These are phyloP conservation scores for Bubo scandiacus DNA, from an alignment of 2,113 vertebrate species.

Conservation along the genomic window DNA sequence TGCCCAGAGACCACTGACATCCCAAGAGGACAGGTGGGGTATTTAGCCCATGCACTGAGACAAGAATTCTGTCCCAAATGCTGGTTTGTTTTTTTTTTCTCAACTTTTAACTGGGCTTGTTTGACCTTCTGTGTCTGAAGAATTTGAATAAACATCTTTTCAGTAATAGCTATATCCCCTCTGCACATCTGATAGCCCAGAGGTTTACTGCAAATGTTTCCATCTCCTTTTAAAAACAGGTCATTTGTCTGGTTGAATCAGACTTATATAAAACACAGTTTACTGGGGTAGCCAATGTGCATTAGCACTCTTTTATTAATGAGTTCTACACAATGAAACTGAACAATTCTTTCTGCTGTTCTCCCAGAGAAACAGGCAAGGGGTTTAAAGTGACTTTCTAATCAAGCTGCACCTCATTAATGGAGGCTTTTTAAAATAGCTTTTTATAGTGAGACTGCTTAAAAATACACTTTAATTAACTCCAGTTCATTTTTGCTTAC, in stretches of 20 bases:
- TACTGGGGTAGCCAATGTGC: slow-evolving; percentile 3
- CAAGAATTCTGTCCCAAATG: neutral
- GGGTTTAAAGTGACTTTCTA: slow-evolving; percentile 54
- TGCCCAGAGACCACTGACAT: neutral
- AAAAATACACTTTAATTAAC: slow-evolving; percentile 12
- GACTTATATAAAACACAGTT: slow-evolving; percentile 25
- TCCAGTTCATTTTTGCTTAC: neutral
- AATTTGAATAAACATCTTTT: slow-evolving; percentile 63
- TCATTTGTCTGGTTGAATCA: slow-evolving; percentile 56
- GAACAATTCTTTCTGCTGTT: neutral
- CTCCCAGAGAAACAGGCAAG: neutral
- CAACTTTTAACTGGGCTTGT: slow-evolving; percentile 63
- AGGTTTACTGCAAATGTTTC: slow-evolving; percentile 44
- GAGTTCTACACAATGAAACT: slow-evolving; percentile 34
- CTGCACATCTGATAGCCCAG: slow-evolving; percentile 7
- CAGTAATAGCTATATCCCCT: neutral
- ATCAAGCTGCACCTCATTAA: slow-evolving; percentile 50
- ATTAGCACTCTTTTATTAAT: slow-evolving; percentile 57
- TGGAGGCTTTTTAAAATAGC: neutral
- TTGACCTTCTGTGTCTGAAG: slow-evolving; percentile 53
- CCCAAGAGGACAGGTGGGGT: neutral
- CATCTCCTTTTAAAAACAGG: slow-evolving; percentile 57
- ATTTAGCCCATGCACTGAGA: neutral
- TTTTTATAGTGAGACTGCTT: slow-evolving; percentile 3
- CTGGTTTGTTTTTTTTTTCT: neutral